Evolutionary conservation across 2,888 invertebrate genomes (phyloP).

Genomic region (Parnassius mnemosyne): DNA sequence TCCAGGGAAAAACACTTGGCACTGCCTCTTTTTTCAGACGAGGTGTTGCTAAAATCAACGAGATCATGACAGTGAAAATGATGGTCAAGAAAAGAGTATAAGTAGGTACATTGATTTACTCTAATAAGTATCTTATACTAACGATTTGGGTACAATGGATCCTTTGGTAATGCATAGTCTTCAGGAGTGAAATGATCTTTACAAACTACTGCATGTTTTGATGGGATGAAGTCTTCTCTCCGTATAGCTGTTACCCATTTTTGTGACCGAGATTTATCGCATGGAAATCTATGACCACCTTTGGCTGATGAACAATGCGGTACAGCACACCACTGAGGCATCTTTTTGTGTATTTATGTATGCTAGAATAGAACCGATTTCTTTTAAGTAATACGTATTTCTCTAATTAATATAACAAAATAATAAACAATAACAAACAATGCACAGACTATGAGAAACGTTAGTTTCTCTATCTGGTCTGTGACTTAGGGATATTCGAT

Average conservation of each 20-base stretch:
- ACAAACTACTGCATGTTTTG: conserved; percentile 14
- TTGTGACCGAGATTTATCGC: conserved; percentile 1
- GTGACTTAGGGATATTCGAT: no score
- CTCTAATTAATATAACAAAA: no score
- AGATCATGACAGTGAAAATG: no score
- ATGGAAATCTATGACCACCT: conserved; percentile 17
- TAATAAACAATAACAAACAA: no score
- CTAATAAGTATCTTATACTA: not conserved
- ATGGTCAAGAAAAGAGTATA: no score
- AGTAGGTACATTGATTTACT: no score
- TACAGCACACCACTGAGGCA: conserved; percentile 18
- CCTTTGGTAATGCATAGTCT: conserved; percentile 12
- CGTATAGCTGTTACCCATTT: conserved; percentile 17
- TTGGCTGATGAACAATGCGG: conserved; percentile 13
- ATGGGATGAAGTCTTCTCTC: conserved; percentile 8
- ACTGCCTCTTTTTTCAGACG: no score
- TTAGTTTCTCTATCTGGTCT: no score
- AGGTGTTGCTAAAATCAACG: not conserved
- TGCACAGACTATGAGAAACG: no score
- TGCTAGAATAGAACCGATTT: no score
- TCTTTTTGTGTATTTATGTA: not conserved
- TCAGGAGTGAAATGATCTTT: conserved; percentile 16
- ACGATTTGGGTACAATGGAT: conserved; percentile 9
- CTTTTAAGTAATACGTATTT: no score
- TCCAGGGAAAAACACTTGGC: no score